These are phyloP conservation scores for Ormyrus thymus DNA, from an alignment of 2,888 invertebrate genomes.

Conservation along the genomic window DNA sequence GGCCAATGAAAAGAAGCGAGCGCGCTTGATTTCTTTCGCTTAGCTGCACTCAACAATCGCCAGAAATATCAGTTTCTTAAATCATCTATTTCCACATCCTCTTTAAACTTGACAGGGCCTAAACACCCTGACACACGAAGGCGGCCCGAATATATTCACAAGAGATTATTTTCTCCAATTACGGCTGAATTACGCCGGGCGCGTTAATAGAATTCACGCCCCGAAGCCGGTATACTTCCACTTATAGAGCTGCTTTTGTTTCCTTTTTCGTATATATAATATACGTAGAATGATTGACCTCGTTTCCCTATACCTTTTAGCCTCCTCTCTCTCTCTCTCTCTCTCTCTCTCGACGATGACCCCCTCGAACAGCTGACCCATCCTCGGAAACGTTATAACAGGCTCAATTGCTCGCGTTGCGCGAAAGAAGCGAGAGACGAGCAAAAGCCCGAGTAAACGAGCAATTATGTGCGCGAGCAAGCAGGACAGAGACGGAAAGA, in stretches of 20 bases:
- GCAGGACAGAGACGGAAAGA: conserved; percentile 1
- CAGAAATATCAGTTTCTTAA: conserved; percentile 21
- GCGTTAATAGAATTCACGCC: conserved; percentile 41
- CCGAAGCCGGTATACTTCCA: background rate
- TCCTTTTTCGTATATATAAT: background rate
- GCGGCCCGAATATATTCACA: conserved; percentile 26
- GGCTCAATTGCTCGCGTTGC: conserved; percentile 60
- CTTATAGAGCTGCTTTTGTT: background rate
- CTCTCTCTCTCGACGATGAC: background rate
- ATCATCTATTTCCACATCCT: conserved; percentile 32
- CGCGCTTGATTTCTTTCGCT: too few species aligned
- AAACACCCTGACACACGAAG: conserved; percentile 5
- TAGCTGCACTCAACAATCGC: too few species aligned
- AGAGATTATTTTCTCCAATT: conserved; percentile 51
- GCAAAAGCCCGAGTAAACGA: conserved; percentile 58
- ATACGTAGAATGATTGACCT: conserved; percentile 33
- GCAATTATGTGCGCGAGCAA: conserved; percentile 55
- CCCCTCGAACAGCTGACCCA: conserved; percentile 31
- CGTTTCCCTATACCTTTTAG: conserved; percentile 43
- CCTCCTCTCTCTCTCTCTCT: too few species aligned
- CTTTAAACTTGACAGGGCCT: conserved; percentile 33
- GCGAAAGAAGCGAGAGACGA: conserved; percentile 58
- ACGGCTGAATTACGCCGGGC: conserved; percentile 31
- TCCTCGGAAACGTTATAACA: conserved; percentile 54
- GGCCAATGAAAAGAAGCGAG: too few species aligned